Evolutionary conservation across 2,797 vertebrate genomes (phyloP).

Genomic region (Neopelma chrysocephalum): DNA sequence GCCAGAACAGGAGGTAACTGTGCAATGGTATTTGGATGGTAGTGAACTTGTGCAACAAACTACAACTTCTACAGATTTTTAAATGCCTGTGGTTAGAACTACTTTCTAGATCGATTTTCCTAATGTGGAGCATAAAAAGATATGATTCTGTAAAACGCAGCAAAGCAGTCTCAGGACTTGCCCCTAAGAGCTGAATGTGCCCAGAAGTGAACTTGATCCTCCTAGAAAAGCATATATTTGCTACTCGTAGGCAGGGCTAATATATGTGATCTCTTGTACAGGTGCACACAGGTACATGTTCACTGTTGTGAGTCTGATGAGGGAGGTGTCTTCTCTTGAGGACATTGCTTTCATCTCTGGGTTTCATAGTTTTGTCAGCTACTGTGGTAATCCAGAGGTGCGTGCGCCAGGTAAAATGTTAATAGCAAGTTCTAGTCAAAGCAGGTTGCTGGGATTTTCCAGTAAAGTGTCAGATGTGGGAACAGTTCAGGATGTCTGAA

Average conservation of each 20-base stretch:
- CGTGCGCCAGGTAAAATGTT: background rate
- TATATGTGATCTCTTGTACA: rapidly evolving
- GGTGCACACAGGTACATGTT: background rate
- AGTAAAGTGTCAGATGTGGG: background rate
- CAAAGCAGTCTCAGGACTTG: background rate
- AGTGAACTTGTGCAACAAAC: background rate
- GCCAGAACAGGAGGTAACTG: background rate
- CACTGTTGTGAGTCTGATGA: rapidly evolving
- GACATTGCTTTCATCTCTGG: too few species aligned
- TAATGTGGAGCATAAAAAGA: background rate
- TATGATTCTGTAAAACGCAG: background rate
- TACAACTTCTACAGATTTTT: background rate
- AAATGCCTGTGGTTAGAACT: background rate
- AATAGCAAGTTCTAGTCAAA: background rate
- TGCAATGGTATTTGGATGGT: too few species aligned
- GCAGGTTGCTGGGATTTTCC: background rate
- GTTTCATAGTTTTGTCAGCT: background rate
- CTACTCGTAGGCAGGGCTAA: background rate
- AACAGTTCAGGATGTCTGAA: background rate
- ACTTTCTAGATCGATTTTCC: rapidly evolving
- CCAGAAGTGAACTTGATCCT: background rate
- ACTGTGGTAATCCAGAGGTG: background rate
- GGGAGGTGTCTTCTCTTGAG: background rate
- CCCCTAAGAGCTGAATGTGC: background rate
- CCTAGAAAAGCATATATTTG: background rate